Base-by-base conservation (phyloP, 2,888 invertebrate species). In the Rugalucina vietnamica region DNA sequence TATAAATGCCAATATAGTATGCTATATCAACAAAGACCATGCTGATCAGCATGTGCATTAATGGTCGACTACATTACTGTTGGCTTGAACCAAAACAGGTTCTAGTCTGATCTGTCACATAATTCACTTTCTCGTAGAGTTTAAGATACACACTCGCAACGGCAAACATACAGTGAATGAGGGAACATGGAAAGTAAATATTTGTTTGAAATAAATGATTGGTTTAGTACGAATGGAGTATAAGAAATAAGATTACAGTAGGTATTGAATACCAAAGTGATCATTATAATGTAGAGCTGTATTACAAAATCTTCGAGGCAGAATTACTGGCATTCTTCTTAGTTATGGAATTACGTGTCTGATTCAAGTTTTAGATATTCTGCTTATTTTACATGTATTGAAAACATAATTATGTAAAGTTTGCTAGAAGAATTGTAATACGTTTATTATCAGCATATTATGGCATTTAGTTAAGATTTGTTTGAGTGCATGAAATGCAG, bases 151-250 rank as follows among this genome's bases (percentile, higher is more conserved):
- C 65, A 34, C 34, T 65, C 65, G 32, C 3, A n/a, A 65, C 34
- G 8, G 65, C 65, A 65, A 65, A 65, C 29, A 65, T 27, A 34
- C 34, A 65, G 8, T 65, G 65, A 65, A 65, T 65, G 32, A 65
- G 27, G 4, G 65, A 34, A 65, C 65, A 65, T 65, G 27, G 65
- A 65, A 65, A 65, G 65, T 65, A 65, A 65, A 65, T 65, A 65
- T 65, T 57, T 65, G 65, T 65, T 65, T 32, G 34, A 65, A 65
- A 34, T 34, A 65, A 65, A 34, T 65, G 4, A 14, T 65, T 24
- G 65, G 18, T 34, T 65, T 65, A 29, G 32, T 60, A 34, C 34
- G 65, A 32, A 24, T 34, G 65, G 3, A 21, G 65, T 34, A 34
- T n/a, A 65, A 34, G 32, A 65, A 65, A 65, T 34, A 65, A 65